These are phyloP conservation scores for Microplitis demolitor DNA, from an alignment of 1,140 invertebrate genomes.

Conservation along the genomic window DNA sequence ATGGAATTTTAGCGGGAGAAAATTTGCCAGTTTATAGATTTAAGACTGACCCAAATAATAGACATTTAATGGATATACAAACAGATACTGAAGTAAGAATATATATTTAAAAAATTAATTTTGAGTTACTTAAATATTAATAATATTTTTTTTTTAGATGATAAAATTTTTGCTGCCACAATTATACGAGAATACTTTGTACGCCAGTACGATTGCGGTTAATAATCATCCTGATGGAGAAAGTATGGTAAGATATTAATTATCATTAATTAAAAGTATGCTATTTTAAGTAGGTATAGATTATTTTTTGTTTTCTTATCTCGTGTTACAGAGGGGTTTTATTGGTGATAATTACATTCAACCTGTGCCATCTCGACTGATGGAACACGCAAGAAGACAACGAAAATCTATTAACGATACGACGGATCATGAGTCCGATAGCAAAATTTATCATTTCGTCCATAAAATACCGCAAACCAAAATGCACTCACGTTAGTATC, in stretches of 20 bases:
- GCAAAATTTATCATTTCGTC: conserved; percentile 20
- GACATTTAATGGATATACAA: not conserved
- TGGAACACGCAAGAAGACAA: not conserved
- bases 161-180: not conserved
- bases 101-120: too few relatives aligned
- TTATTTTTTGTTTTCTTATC: not conserved
- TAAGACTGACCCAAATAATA: not conserved
- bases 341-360: not conserved
- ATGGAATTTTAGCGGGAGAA: conserved; percentile 13
- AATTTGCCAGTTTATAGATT: conserved; percentile 15
- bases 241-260: conserved; percentile 38
- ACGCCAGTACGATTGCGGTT: not conserved
- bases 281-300: not conserved
- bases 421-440: not conserved
- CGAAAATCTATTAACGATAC: not conserved
- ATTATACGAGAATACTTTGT: not conserved
- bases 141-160: too few relatives aligned
- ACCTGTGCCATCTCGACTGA: conserved; percentile 2
- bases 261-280: conserved; percentile 57
- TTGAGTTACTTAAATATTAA: too few relatives aligned
- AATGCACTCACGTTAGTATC: not conserved
- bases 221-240: not conserved
- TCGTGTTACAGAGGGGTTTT: not conserved
- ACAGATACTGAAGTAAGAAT: not conserved
- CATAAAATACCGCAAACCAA: not conserved